Evolutionary conservation across 2,888 invertebrate species (phyloP).

Genomic region (Lithosia quadra): DNA sequence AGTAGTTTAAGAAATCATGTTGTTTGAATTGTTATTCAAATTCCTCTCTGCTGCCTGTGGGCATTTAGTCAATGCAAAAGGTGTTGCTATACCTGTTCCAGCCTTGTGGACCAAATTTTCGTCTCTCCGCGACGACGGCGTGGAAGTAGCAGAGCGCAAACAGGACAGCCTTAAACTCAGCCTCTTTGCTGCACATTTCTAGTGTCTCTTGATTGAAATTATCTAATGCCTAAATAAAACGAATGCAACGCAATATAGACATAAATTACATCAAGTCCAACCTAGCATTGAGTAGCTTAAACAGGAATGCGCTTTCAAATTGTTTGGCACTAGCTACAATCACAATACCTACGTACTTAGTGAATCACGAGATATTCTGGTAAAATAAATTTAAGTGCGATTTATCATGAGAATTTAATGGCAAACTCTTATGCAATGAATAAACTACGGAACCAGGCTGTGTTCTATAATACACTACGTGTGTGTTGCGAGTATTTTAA

Average conservation of each 20-base stretch:
- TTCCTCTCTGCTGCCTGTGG: no score
- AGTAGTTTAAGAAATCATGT: no score
- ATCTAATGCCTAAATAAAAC: constrained; percentile 88
- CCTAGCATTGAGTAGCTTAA: background rate
- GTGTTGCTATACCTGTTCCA: constrained; percentile 90
- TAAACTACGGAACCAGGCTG: no score
- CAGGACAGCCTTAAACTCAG: constrained; percentile 96
- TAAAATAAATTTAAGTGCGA: background rate
- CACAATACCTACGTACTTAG: no score
- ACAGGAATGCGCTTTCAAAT: background rate
- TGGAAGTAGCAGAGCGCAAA: constrained; percentile 98
- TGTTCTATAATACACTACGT: background rate
- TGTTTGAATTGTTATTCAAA: no score
- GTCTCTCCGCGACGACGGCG: constrained; percentile 96
- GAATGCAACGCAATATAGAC: background rate
- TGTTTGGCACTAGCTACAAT: background rate
- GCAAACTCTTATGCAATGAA: background rate
- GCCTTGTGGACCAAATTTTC: constrained; percentile 98
- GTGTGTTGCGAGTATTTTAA: background rate
- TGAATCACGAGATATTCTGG: background rate
- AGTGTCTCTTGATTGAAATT: constrained; percentile 97
- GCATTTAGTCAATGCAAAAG: background rate
- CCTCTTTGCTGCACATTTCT: constrained; percentile 97
- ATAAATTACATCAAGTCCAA: no score
- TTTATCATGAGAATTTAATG: background rate